These are phyloP conservation scores for Andrena fulva DNA, from an alignment of 2,888 invertebrate species.

Conservation along the genomic window DNA sequence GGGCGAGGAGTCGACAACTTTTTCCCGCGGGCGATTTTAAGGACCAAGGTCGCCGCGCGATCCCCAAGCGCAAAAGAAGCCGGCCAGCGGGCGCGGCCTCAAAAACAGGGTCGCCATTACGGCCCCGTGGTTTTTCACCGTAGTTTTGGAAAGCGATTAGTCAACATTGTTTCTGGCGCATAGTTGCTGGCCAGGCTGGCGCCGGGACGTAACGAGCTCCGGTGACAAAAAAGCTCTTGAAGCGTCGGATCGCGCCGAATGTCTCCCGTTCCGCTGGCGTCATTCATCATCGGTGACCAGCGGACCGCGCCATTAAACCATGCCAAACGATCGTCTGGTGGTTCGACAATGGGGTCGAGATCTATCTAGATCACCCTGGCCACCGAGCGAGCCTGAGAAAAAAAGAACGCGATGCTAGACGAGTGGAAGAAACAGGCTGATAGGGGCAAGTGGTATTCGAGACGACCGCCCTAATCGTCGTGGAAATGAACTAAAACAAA, in stretches of 20 bases:
- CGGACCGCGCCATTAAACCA: constrained; percentile 61
- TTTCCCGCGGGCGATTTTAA: not conserved
- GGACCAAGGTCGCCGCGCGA: constrained; percentile 14
- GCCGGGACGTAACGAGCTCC: constrained; percentile 77
- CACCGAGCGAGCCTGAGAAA: no score
- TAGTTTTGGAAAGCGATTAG: constrained; percentile 78
- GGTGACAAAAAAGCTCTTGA: constrained; percentile 69
- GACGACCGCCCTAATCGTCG: constrained; percentile 15
- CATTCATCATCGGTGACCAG: constrained; percentile 73
- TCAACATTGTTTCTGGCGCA: constrained; percentile 67
- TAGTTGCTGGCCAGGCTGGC: constrained; percentile 76
- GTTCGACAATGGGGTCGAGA: constrained; percentile 50
- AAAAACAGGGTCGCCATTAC: constrained; percentile 69
- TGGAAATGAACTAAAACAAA: not conserved
- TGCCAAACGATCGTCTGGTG: constrained; percentile 55
- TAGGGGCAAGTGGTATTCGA: not conserved
- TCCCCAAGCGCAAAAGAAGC: constrained; percentile 49
- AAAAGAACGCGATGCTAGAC: not conserved
- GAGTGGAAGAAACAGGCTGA: constrained; percentile 15
- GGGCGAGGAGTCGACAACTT: not conserved
- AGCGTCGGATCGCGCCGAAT: constrained; percentile 66
- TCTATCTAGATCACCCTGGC: not conserved
- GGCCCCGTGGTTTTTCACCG: constrained; percentile 59
- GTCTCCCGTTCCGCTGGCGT: constrained; percentile 64
- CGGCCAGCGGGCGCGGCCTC: constrained; percentile 56